Evolutionary conservation across 2,888 invertebrate genomes (phyloP), one percentile per base, ranked within the genome.

Genomic region (Agonopterix arenella): DNA sequence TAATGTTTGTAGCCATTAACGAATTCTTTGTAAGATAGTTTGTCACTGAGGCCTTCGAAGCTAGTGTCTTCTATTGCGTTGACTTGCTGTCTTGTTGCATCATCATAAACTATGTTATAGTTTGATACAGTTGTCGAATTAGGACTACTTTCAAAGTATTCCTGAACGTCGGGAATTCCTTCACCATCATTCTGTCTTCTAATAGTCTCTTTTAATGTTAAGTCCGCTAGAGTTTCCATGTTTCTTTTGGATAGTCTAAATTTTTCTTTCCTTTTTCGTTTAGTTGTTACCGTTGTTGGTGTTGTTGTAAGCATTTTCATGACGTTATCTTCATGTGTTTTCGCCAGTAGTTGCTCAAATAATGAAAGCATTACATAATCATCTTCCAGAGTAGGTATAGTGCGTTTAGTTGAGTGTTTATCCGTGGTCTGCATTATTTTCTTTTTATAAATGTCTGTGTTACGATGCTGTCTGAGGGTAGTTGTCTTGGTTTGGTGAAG

Each of bases 1-100:
- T 85, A 86, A 53, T 80, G 71, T 60, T 73, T 84, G 58, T 74
- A 86, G 2, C 86, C 86, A 46, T 85, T 76, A 0, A 86, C 80
- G 48, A 71, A 86, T 44, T 83, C 78, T 37, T 80, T 76, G 57
- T 75, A 85, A 11, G 70, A 68, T 41, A 85, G 62, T 64, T 83
- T 78, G 38, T 74, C 66, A 45, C 68, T 76, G 2, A 85, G 61
- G 1, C 60, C 66, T 60, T 75, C 66, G 40, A 54, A 74, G 36
- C 64, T 76, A 8, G 61, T 68, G 45, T 69, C 69, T 18, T 62
- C 4, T 40, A n/a, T 40, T 3, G 40, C 10, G 9, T 9, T n/a
- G 7, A 40, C 40, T 40, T 9, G 40, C n/a, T 50, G 42, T 37
- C 28, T 28, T 28, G 28, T 28, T 1, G 52, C 44, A 11, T 46